phyloP scores from a whole-genome alignment of 1,140 invertebrate genomes.

The Sitodiplosis mosellana region DNA sequence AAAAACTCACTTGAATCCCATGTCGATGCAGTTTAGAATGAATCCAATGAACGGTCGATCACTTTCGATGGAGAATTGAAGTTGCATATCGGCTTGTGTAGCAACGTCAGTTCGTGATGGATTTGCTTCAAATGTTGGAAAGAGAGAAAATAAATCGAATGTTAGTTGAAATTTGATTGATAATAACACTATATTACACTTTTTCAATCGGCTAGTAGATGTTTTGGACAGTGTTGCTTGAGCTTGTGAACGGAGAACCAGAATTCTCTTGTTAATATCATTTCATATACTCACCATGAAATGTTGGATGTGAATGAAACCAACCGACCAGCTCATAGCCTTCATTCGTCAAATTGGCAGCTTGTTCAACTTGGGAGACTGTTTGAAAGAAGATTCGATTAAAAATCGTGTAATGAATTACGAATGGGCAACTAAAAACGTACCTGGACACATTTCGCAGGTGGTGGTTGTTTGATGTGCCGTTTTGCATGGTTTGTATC shows the following conservation, averaged over 20 bases:
- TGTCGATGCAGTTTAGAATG: constrained; percentile 32
- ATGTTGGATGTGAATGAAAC: constrained; percentile 49
- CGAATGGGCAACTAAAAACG: neutral
- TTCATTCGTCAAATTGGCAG: constrained; percentile 28
- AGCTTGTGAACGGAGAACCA: constrained; percentile 40
- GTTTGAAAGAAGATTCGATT: no score
- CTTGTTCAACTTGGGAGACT: constrained; percentile 36
- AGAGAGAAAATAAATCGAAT: no score
- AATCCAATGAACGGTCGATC: constrained; percentile 34
- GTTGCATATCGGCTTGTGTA: constrained; percentile 36
- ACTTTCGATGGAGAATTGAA: constrained; percentile 11
- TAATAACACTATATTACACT: no score
- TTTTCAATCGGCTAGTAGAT: no score
- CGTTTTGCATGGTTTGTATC: constrained; percentile 36
- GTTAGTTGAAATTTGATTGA: no score
- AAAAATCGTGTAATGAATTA: neutral
- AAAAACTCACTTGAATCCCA: constrained; percentile 6
- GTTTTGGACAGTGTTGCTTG: no score
- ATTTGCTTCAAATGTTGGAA: constrained; percentile 38
- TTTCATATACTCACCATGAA: no score
- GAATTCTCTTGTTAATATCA: constrained; percentile 35
- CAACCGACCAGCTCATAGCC: constrained; percentile 36
- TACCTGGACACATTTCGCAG: constrained; percentile 61
- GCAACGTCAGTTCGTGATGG: constrained; percentile 41
- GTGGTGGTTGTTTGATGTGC: constrained; percentile 37